phyloP scores from a whole-genome alignment of 2,113 vertebrate species.

The Amblyopsis rosae region DNA sequence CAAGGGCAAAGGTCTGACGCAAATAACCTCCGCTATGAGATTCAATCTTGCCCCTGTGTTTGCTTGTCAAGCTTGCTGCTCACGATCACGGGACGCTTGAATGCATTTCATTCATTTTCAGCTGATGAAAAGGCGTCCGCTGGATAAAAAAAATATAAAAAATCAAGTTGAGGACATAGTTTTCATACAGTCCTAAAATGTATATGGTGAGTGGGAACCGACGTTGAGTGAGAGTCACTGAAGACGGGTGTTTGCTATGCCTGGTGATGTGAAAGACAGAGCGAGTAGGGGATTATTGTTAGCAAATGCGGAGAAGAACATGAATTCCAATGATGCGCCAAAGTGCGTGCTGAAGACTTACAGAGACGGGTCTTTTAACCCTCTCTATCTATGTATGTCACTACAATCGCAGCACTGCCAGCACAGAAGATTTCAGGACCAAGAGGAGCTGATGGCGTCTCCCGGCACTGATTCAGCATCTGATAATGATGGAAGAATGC shows the following conservation, averaged over 20 bases:
- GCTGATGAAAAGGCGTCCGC: conserved; percentile 51
- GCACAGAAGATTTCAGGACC: conserved; percentile 50
- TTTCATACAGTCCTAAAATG: conserved; percentile 68
- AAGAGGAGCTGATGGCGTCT: conserved; percentile 60
- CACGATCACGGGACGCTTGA: conserved; percentile 46
- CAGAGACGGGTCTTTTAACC: conserved; percentile 43
- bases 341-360: conserved; percentile 65
- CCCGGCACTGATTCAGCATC: conserved; percentile 57
- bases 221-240: conserved; percentile 41
- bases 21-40: conserved; percentile 55
- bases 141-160: conserved; percentile 32
- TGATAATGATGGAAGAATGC: conserved; percentile 59
- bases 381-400: conserved; percentile 54
- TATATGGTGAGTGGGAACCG: conserved; percentile 59
- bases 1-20: conserved; percentile 44
- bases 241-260: conserved; percentile 67
- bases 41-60: conserved; percentile 40
- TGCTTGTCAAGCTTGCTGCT: conserved; percentile 39
- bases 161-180: conserved; percentile 65
- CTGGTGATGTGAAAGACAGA: conserved; percentile 67
- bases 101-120: conserved; percentile 58
- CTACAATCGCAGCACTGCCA: conserved; percentile 45
- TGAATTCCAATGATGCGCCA: conserved; percentile 76
- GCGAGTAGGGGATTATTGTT: conserved; percentile 73
- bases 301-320: conserved; percentile 71